Base-by-base conservation (phyloP, 2,888 invertebrate genomes). In the Andrena hattorfiana region DNA sequence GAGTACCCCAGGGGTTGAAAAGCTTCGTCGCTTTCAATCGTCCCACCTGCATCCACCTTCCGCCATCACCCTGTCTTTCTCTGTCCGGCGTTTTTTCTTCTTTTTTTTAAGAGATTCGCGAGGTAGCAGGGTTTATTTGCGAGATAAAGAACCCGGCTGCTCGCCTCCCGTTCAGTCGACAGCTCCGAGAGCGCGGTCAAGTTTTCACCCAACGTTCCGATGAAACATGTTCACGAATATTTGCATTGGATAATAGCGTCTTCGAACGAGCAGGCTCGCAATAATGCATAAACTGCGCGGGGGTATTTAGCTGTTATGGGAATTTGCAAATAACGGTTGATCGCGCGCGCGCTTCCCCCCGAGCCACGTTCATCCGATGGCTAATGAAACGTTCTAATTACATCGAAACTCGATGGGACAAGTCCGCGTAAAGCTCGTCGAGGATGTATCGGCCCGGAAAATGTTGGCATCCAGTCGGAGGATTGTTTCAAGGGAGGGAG, bases 1-100 rank as follows among this genome's bases (percentile, higher is more conserved):
- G 79, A 77, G 75, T 71, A 73, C 54, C 16, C 54, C 42, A 16
- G 4, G 28, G 42, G 2, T 35, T 71, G 85, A 78, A 85, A 78
- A 81, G 73, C 26, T 68, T 64, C 70, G 67, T 10, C 42, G 48
- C 67, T 67, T 80, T 70, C 56, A 76, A 72, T 76, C 71, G 26
- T 54, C 16, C 28, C 35, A n/a, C 51, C 32, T 30, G 5, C 48
- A 6, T 7, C 32, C 54, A 13, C 28, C 10, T 20, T 59, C 35
- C 32, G 13, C 42, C 42, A 16, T 26, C n/a, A 26, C 48, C 23
- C 30, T 54, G 10, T 67, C 26, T 23, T 64, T 64, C 62, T 79
- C 48, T 8, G 6, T 56, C 26, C 8, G 10, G 13, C 51, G 3
- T 35, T 62, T 48, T 2, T 54, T 23, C 10, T 23, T 26, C 10